Base-by-base conservation (phyloP, 1,140 invertebrate species). In the Melitaea cinxia region DNA sequence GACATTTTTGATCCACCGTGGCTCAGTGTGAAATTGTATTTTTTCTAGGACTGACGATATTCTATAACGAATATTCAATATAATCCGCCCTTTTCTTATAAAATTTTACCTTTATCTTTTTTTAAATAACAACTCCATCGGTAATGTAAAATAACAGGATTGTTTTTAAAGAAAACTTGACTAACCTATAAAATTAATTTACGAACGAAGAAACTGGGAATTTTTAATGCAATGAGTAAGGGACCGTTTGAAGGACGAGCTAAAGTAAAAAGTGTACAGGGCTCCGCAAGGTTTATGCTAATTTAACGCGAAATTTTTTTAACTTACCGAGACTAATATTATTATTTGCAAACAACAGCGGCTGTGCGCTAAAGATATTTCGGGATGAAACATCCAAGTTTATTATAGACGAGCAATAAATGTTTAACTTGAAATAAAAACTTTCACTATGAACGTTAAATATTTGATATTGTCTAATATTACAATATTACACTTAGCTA, bases 281-380 rank as follows among this genome's bases (percentile, higher is more conserved):
- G 60, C 54, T 63, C 56, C 63, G 67, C 59, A 70, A 77, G 79
- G 76, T 83, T 88, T 89, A 89, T 85, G 86, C 70, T 83, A 89
- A 89, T 89, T 83, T 85, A 67, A 82, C 74, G 79, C 71, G 68
- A 78, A 78, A 77, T 70, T 82, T 82, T 85, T 85, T 81, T 75
- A 82, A 85, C 73, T 87, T 82, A 63, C 72, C 69, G 62, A 80
- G 68, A 76, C 72, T 85, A 78, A 82, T 83, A 72, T 85, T 86
- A 78, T 84, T 87, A 84, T 84, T 84, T 84, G 73, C 71, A 80
- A 89, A 87, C 82, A 86, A 80, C 77, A 67, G 70, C 39, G 60
- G 60, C 68, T 70, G 72, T 49, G 57, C 57, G 68, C 39, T 73
- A 24, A 70, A 73, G 57, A 76, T 73, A 70, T 69, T 69, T 69